A percentile compares a stretch with the other conserved stretches of the same genome.
Conservation (phyloP, 2,888 invertebrate genomes). For the Volucella inflata region DNA sequence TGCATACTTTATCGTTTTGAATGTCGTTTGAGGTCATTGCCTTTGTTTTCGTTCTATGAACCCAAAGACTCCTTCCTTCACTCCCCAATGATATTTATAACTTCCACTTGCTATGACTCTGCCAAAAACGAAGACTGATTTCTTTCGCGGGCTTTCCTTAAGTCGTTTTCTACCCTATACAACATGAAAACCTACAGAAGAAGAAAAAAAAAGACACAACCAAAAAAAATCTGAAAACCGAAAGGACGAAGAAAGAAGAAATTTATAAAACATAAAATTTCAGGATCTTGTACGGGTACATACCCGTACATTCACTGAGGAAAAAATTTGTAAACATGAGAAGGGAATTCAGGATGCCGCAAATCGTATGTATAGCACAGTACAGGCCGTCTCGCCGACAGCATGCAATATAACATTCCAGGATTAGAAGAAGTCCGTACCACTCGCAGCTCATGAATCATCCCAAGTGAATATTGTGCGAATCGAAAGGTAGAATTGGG, state of each 20-base stretch:
- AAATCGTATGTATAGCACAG: too few relatives aligned
- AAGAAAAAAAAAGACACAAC: neutral
- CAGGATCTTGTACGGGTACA: constrained; percentile 4
- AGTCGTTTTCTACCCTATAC: neutral
- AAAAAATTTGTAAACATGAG: constrained; percentile 59
- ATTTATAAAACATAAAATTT: constrained; percentile 41
- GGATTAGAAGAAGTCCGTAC: neutral
- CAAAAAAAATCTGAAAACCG: constrained; percentile 19
- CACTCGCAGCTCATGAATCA: constrained; percentile 23
- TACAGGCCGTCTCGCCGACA: constrained; percentile 14
- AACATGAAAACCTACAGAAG: neutral
- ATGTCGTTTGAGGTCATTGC: too few relatives aligned
- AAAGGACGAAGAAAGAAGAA: constrained; percentile 26
- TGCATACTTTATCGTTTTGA: too few relatives aligned
- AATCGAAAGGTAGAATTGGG: constrained; percentile 53
- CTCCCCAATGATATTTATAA: too few relatives aligned
- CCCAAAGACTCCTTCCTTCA: too few relatives aligned
- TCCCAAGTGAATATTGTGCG: constrained; percentile 59
- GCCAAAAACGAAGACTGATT: too few relatives aligned
- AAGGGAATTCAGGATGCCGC: constrained; percentile 45
- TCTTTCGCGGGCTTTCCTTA: neutral
- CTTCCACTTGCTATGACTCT: too few relatives aligned
- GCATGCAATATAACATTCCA: neutral
- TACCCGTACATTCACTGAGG: constrained; percentile 20
- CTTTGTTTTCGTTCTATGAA: too few relatives aligned